Percentiles rank a stretch among this genome's conserved stretches.
These are phyloP conservation scores for Temnothorax ravouxi DNA, from an alignment of 2,888 invertebrate genomes.

Conservation along the genomic window DNA sequence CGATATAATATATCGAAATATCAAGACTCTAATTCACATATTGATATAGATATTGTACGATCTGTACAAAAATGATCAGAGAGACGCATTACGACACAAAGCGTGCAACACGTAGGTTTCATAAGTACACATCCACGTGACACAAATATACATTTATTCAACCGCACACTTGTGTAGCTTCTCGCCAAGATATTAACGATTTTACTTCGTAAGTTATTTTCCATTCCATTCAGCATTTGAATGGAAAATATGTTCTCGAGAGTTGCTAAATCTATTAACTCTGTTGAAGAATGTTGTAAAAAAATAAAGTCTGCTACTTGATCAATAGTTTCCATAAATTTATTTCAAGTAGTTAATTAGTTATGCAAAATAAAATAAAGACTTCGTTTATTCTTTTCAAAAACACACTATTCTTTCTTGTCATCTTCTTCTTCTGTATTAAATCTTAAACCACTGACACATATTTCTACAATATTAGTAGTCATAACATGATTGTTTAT, in stretches of 20 bases:
- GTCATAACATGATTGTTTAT: not conserved
- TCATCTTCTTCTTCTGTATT: not conserved
- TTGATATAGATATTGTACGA: not conserved
- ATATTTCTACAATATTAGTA: not conserved
- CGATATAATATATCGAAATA: too few relatives aligned
- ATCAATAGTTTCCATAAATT: not conserved
- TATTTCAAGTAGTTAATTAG: not conserved
- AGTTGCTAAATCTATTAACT: not conserved
- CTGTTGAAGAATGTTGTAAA: not conserved
- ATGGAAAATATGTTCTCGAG: not conserved
- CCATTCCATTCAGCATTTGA: not conserved
- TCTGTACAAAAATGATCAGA: slow-evolving; percentile 69
- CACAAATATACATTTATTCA: slow-evolving; percentile 52
- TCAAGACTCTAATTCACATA: not conserved
- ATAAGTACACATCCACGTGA: slow-evolving; percentile 31
- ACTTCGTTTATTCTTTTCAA: not conserved
- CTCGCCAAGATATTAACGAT: slow-evolving; percentile 26
- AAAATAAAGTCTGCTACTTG: not conserved
- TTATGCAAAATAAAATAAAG: not conserved
- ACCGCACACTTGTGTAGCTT: slow-evolving; percentile 71
- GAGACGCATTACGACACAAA: slow-evolving; percentile 54
- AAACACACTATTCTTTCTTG: not conserved
- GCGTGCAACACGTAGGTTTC: slow-evolving; percentile 70
- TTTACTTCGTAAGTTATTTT: not conserved
- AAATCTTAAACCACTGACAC: not conserved